These are phyloP conservation scores for Pollenia labialis DNA, from an alignment of 2,888 invertebrate species.

Conservation along the genomic window DNA sequence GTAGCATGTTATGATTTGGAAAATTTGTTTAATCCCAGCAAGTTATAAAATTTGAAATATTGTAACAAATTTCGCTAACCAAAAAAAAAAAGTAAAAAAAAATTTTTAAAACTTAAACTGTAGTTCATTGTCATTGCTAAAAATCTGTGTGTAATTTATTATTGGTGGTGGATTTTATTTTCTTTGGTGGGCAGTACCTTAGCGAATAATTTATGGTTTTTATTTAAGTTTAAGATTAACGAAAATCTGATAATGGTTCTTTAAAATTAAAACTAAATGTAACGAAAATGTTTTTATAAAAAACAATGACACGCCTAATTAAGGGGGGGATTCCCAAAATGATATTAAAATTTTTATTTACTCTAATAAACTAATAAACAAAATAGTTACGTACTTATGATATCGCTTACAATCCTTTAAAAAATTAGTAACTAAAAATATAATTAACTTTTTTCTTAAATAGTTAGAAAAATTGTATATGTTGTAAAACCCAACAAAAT, in stretches of 20 bases:
- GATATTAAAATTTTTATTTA: too few relatives aligned
- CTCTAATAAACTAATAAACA: too few relatives aligned
- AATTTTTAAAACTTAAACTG: slow-evolving; percentile 38
- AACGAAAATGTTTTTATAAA: neutral
- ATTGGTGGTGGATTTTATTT: slow-evolving; percentile 48
- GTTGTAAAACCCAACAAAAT: too few relatives aligned
- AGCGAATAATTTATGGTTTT: slow-evolving; percentile 42
- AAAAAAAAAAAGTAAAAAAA: slow-evolving; percentile 5
- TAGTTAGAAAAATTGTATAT: too few relatives aligned
- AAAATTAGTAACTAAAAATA: too few relatives aligned
- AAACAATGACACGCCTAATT: neutral
- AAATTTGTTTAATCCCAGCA: slow-evolving; percentile 65
- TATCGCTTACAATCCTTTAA: too few relatives aligned
- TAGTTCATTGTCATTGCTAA: slow-evolving; percentile 32
- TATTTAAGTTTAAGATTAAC: slow-evolving; percentile 16
- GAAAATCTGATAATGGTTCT: slow-evolving; percentile 9
- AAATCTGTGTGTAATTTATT: slow-evolving; percentile 52
- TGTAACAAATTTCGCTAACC: slow-evolving; percentile 60
- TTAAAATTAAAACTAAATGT: slow-evolving; percentile 8
- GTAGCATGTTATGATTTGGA: slow-evolving; percentile 59
- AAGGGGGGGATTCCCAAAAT: too few relatives aligned
- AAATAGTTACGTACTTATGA: too few relatives aligned
- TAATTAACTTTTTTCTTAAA: too few relatives aligned
- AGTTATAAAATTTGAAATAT: slow-evolving; percentile 69
- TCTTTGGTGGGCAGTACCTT: slow-evolving; percentile 44